phyloP scores from a whole-genome alignment of 53 echinoderm and acorn worm species.

The Echinarachnius parma region DNA sequence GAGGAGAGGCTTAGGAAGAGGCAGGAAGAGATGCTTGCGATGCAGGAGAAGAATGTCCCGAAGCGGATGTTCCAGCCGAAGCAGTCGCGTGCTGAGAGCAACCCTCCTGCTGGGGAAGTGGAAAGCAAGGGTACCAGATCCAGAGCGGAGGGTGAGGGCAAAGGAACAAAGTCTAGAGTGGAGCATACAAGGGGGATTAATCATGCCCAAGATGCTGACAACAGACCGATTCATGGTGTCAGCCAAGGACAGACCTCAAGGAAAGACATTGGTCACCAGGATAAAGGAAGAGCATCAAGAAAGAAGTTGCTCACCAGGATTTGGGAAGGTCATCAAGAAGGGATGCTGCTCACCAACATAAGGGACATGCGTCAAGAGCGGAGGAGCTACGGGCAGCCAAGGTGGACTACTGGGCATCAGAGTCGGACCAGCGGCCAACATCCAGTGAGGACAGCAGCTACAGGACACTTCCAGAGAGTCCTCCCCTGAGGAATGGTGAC shows the following conservation, averaged over 20 bases:
- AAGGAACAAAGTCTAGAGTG: constrained; percentile 28
- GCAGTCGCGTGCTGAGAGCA: constrained; percentile 19
- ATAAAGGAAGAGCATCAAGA: too few relatives aligned
- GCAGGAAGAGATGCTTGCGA: constrained; percentile 71
- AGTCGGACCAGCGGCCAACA: not conserved
- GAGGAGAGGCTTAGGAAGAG: constrained; percentile 77
- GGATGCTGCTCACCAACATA: not conserved
- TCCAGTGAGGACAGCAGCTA: constrained; percentile 5
- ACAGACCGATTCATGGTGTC: too few relatives aligned
- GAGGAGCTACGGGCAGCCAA: not conserved
- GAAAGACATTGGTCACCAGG: too few relatives aligned
- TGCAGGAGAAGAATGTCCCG: constrained; percentile 75
- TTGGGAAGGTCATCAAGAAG: constrained; percentile 17
- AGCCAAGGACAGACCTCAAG: too few relatives aligned
- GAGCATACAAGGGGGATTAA: too few relatives aligned
- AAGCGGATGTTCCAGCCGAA: constrained; percentile 48
- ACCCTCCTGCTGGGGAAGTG: too few relatives aligned
- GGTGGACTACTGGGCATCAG: too few relatives aligned
- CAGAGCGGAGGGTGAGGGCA: too few relatives aligned
- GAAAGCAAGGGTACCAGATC: too few relatives aligned
- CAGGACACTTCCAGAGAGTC: constrained; percentile 36
- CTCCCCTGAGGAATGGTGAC: constrained; percentile 63
- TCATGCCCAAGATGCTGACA: too few relatives aligned
- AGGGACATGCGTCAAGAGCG: constrained; percentile 15
- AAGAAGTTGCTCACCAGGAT: not conserved